Base-by-base conservation (phyloP, 2,888 invertebrate species). In the Archips xylosteana region DNA sequence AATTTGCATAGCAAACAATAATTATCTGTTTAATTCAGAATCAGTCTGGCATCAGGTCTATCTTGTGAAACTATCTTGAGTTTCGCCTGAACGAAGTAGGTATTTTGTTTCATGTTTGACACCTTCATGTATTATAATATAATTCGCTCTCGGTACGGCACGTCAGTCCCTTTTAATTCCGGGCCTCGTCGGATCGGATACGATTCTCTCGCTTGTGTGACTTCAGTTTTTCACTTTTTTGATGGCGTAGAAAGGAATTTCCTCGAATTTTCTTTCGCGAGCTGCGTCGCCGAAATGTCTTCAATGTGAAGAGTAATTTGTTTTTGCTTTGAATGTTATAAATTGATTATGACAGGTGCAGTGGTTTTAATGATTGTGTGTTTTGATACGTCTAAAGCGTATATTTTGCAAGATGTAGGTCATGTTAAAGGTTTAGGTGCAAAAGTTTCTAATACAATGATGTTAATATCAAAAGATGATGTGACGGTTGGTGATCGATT, bases 191-290 rank as follows among this genome's bases (percentile, higher is more conserved):
- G 32, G 63, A 73, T 73, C 57, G 63, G 49, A 59, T 63, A 68
- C 68, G 63, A 73, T 73, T 63, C 57, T 68, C 67, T 68, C 54
- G 72, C 39, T 42, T 67, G 23, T 57, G 60, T 15, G 62, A 54
- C 67, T 73, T 39, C 63, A 68, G 63, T 73, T 63, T 57, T 73
- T 68, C 72, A 68, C 63, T 68, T 68, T 47, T 23, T 67, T 57
- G 13, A 45, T 47, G 54, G 45, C 68, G 60, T 47, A 57, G 57
- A 60, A 66, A 71, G 66, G 61, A 73, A 73, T 68, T 72, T 67
- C 4, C 68, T 47, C 57, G 10, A 68, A 67, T 57, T 57, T 67
- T 72, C 47, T 73, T 71, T 36, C 62, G 8, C 49, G 6, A 59
- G 51, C 67, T 47, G 39, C 47, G 36, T 42, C 57, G 72, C 23